Evolutionary conservation across 2,797 vertebrate genomes (phyloP).

Genomic region (Lindbergichthys nudifrons): DNA sequence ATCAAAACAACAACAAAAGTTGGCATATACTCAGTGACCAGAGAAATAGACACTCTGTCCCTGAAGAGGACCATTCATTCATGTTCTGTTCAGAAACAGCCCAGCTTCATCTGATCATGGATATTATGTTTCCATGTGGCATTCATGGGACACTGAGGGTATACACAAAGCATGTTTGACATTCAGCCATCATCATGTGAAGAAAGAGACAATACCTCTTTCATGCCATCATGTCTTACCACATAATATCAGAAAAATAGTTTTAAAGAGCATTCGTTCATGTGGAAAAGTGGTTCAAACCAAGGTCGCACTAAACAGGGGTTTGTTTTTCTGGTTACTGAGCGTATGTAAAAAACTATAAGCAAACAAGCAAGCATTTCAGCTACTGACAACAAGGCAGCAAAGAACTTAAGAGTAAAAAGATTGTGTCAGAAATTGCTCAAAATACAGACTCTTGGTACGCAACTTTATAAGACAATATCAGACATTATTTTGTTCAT

Average conservation of each 20-base stretch:
- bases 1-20: conserved; percentile 11
- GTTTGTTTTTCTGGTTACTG: conserved; percentile 28
- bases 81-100: neutral
- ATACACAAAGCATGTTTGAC: neutral
- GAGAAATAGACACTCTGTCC: neutral
- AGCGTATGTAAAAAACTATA: conserved; percentile 8
- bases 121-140: neutral
- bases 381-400: neutral
- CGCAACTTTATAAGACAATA: neutral
- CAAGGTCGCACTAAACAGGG: accelerated
- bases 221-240: neutral
- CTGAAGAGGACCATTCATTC: neutral
- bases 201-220: neutral
- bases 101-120: neutral
- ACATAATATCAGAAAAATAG: neutral
- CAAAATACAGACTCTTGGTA: neutral
- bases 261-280: neutral
- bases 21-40: conserved; percentile 29
- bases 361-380: conserved; percentile 29
- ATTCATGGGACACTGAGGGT: neutral
- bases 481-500: neutral
- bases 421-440: neutral
- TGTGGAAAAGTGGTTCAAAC: neutral
- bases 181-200: neutral
- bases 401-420: neutral